Conservation (phyloP, 2,113 vertebrate genomes). For the Aphyosemion australe region DNA sequence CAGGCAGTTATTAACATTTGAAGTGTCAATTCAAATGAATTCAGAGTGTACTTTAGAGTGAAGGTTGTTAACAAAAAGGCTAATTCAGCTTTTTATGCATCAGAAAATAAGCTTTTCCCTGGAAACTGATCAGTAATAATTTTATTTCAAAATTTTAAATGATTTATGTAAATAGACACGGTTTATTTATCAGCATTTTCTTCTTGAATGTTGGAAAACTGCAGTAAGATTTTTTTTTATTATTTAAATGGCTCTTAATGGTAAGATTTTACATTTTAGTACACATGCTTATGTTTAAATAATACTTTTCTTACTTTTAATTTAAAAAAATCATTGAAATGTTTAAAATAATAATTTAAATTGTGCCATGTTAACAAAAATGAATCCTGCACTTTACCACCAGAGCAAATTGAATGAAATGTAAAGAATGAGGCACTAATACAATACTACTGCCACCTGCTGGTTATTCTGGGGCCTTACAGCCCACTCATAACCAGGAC, state of each 20-base stretch:
- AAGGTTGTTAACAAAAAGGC: conserved; percentile 10
- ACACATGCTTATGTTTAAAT: background rate
- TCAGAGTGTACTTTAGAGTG: conserved; percentile 32
- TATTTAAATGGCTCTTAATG: conserved; percentile 1
- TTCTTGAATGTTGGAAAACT: background rate
- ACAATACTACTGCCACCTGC: conserved; percentile 68
- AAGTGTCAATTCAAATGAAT: conserved; percentile 64
- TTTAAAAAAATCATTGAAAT: background rate
- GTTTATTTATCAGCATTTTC: background rate
- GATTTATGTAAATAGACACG: background rate
- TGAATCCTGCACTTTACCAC: conserved; percentile 15
- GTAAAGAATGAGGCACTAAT: background rate
- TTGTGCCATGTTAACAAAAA: conserved; percentile 1
- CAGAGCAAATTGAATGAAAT: background rate
- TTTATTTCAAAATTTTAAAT: conserved; percentile 4
- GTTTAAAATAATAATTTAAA: conserved; percentile 22
- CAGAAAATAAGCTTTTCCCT: background rate
- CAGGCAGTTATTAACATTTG: conserved; percentile 71
- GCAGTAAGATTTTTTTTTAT: background rate
- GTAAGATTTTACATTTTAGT: background rate
- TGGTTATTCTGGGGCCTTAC: conserved; percentile 19
- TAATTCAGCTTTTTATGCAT: background rate
- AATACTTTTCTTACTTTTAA: background rate
- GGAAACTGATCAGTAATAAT: background rate
- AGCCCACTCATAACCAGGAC: background rate